A percentile compares a stretch with the other conserved stretches of the same genome.
Evolutionary conservation across 2,113 vertebrate species (phyloP).

Genomic region (Cyanoliseus patagonus): DNA sequence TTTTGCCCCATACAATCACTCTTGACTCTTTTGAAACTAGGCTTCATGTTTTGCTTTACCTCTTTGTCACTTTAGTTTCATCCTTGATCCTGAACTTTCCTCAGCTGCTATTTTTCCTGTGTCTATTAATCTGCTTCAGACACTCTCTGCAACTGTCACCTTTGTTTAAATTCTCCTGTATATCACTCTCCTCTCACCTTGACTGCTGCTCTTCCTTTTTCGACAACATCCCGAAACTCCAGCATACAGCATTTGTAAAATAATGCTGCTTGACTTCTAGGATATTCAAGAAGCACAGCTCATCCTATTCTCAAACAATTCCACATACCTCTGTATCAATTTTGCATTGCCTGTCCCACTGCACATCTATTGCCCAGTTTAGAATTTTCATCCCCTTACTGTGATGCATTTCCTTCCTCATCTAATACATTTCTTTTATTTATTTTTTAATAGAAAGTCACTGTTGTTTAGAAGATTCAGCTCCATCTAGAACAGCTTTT

Average conservation of each 20-base stretch:
- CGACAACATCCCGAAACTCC: neutral
- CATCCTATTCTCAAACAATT: neutral
- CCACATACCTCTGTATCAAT: neutral
- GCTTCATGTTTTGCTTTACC: neutral
- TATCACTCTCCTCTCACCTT: conserved; percentile 34
- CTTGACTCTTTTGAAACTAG: neutral
- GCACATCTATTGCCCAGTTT: neutral
- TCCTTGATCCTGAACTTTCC: conserved; percentile 42
- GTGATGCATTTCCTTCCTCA: neutral
- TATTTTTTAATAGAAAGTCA: neutral
- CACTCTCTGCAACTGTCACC: neutral
- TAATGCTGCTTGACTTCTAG: neutral
- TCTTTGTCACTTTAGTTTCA: neutral
- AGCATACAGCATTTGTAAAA: neutral
- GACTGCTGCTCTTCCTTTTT: neutral
- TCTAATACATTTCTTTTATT: neutral
- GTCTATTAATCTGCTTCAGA: conserved; percentile 41
- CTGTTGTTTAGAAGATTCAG: neutral
- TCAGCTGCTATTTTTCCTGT: neutral
- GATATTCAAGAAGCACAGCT: neutral
- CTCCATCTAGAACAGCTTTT: neutral
- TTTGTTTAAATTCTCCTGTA: conserved; percentile 24
- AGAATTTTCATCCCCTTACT: neutral
- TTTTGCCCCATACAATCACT: neutral
- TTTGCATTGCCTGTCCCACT: neutral